These are phyloP conservation scores for Pseudoips prasinana DNA, from an alignment of 2,888 invertebrate species.

Conservation along the genomic window DNA sequence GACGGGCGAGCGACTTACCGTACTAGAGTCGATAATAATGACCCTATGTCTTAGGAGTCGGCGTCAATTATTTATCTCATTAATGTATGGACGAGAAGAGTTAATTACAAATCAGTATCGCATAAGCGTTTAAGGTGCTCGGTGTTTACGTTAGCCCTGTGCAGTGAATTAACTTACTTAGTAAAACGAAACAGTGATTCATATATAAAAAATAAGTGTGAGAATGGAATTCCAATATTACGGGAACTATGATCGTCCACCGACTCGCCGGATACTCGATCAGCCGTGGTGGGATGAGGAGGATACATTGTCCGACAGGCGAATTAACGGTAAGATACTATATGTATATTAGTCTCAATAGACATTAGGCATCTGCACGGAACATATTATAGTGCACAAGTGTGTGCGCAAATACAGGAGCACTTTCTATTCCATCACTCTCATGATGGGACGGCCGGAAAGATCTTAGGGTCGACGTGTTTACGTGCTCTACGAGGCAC, in stretches of 20 bases:
- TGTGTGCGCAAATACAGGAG: no score
- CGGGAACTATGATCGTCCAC: slow-evolving; percentile 60
- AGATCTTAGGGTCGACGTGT: no score
- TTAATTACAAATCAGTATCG: slow-evolving; percentile 67
- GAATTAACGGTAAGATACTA: slow-evolving; percentile 60
- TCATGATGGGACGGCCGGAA: no score
- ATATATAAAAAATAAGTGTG: slow-evolving; percentile 19
- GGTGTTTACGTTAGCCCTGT: slow-evolving; percentile 47
- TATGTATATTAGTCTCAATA: no score
- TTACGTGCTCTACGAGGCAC: no score
- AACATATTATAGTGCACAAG: no score
- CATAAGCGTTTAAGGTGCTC: slow-evolving; percentile 52
- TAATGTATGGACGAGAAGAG: slow-evolving; percentile 53
- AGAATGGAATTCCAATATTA: slow-evolving; percentile 75
- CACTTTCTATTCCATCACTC: no score
- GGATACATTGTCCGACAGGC: slow-evolving; percentile 68
- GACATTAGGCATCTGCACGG: no score
- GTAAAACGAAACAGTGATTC: slow-evolving; percentile 20
- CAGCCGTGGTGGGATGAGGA: slow-evolving; percentile 76
- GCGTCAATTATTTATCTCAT: slow-evolving; percentile 65
- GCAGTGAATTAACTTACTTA: slow-evolving; percentile 28
- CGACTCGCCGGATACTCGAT: slow-evolving; percentile 54
- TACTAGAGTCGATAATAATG: slow-evolving; percentile 43
- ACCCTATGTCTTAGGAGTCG: slow-evolving; percentile 53
- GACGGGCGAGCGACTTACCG: slow-evolving; percentile 26